Conservation (phyloP, 2,888 invertebrate genomes). For the Andrena chrysosceles region DNA sequence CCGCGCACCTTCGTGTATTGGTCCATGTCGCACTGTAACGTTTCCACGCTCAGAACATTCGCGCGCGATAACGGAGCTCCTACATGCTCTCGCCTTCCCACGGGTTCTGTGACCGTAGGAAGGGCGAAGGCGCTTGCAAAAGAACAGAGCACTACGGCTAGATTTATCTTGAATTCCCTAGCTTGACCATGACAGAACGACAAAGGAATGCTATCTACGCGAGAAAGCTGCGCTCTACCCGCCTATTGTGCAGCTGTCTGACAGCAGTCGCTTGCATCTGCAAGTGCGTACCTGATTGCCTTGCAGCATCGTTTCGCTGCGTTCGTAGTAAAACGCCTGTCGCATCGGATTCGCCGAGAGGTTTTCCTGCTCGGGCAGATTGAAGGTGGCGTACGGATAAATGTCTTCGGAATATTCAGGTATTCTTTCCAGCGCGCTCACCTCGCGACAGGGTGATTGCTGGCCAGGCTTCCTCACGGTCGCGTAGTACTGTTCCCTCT, state of each 20-base stretch:
- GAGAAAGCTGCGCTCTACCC: not conserved
- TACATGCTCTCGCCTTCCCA: too few relatives aligned
- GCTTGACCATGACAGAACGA: too few relatives aligned
- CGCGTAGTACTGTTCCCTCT: slow-evolving; percentile 86
- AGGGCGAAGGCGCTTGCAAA: too few relatives aligned
- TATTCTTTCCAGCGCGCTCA: slow-evolving; percentile 86
- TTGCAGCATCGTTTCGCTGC: slow-evolving; percentile 83
- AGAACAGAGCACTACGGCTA: too few relatives aligned
- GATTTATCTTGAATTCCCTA: too few relatives aligned
- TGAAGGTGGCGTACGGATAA: slow-evolving; percentile 88
- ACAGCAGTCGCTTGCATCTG: not conserved
- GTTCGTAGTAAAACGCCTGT: slow-evolving; percentile 83
- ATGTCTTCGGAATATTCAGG: slow-evolving; percentile 88
- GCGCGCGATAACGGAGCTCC: not conserved
- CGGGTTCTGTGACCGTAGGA: too few relatives aligned
- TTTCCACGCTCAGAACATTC: not conserved
- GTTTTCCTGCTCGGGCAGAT: slow-evolving; percentile 87
- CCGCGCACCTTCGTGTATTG: slow-evolving; percentile 82
- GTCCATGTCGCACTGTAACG: slow-evolving; percentile 81
- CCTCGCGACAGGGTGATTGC: slow-evolving; percentile 84
- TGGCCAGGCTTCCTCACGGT: slow-evolving; percentile 85
- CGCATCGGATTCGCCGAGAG: slow-evolving; percentile 85
- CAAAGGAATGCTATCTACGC: not conserved
- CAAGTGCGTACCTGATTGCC: slow-evolving; percentile 78
- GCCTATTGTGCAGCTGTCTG: not conserved